A percentile compares a stretch with the other conserved stretches of the same genome.
These are phyloP conservation scores for Drosophila leontia DNA, from an alignment of 1,140 invertebrate species.

Conservation along the genomic window DNA sequence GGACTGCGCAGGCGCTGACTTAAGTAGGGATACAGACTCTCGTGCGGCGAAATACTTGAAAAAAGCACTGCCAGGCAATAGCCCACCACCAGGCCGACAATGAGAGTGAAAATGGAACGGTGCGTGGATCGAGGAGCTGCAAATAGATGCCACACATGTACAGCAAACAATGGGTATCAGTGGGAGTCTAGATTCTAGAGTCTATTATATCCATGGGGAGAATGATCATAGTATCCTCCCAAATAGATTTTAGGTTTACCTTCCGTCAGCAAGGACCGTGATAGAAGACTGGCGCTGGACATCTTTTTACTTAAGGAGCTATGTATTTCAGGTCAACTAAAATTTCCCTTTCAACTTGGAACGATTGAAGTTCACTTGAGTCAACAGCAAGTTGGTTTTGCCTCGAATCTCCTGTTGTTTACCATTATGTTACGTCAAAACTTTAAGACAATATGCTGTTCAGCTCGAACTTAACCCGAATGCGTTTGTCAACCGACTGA, in stretches of 20 bases:
- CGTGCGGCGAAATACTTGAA: conserved; percentile 1
- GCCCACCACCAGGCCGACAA: conserved; percentile 47
- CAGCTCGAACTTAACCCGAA: conserved; percentile 21
- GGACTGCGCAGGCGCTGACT: background rate
- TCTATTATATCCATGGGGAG: no score
- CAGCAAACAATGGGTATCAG: no score
- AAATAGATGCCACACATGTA: background rate
- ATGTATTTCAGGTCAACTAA: background rate
- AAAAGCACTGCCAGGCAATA: conserved; percentile 40
- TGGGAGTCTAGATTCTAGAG: no score
- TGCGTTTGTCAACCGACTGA: conserved; percentile 19
- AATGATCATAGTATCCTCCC: background rate
- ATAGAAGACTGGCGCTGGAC: conserved; percentile 20
- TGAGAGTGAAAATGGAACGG: conserved; percentile 38
- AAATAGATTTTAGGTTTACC: conserved; percentile 1
- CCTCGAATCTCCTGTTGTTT: conserved; percentile 2
- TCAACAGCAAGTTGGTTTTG: conserved; percentile 20
- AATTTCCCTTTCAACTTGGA: conserved; percentile 25
- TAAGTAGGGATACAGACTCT: conserved; percentile 38
- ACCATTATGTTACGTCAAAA: conserved; percentile 9
- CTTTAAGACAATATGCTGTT: conserved; percentile 1
- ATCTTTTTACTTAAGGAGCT: conserved; percentile 3
- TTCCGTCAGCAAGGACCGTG: conserved; percentile 26
- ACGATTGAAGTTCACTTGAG: conserved; percentile 25
- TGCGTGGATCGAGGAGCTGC: conserved; percentile 47